Evolutionary conservation across 2,113 vertebrate genomes (phyloP).

Genomic region (Tragelaphus buxtoni): DNA sequence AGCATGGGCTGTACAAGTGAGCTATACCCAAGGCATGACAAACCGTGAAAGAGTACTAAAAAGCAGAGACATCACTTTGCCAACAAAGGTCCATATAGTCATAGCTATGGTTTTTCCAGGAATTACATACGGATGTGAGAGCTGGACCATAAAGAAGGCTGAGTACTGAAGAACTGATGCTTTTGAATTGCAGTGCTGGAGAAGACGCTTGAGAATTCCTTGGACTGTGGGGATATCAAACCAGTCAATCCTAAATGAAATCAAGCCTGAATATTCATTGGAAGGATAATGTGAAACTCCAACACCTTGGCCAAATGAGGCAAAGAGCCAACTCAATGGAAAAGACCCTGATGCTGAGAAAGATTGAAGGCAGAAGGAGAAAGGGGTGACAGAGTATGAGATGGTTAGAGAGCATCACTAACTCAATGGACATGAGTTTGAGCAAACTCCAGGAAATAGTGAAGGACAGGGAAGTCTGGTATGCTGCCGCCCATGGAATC

Average conservation of each 20-base stretch:
- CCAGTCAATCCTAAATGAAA: background rate
- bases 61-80: background rate
- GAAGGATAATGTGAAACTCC: background rate
- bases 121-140: background rate
- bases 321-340: background rate
- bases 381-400: background rate
- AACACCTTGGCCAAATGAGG: background rate
- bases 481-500: fast-evolving
- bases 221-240: background rate
- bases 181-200: fast-evolving
- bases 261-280: background rate
- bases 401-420: background rate
- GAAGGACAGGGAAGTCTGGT: background rate
- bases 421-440: background rate
- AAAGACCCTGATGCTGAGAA: background rate
- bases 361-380: background rate
- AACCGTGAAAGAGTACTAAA: fast-evolving
- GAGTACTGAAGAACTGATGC: background rate
- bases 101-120: background rate
- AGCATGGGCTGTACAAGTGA: background rate
- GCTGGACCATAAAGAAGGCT: background rate
- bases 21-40: background rate
- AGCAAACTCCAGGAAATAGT: background rate
- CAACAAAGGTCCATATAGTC: background rate
- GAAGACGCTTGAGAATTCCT: background rate